Conservation (phyloP, 2,888 invertebrate genomes). For the Loripinus fragilis region DNA sequence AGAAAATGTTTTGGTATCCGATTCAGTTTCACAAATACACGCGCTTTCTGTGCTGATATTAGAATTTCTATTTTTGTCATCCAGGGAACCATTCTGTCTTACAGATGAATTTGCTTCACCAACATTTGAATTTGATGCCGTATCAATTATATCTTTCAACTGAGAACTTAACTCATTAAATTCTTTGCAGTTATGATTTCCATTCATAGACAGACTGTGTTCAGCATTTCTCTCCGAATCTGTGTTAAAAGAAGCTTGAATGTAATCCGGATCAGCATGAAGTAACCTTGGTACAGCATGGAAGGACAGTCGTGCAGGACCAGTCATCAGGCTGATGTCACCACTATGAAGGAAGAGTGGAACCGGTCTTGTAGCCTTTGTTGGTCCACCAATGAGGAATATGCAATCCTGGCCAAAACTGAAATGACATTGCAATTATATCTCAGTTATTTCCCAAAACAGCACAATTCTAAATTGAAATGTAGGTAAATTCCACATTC, state of each 20-base stretch:
- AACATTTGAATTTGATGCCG: background rate
- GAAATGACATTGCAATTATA: too few species aligned
- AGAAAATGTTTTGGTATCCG: background rate
- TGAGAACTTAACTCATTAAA: background rate
- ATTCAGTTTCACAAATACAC: background rate
- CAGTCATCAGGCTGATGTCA: conserved; percentile 96
- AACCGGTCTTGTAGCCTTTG: conserved; percentile 84
- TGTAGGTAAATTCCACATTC: too few species aligned
- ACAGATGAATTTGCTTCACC: background rate
- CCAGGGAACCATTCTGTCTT: background rate
- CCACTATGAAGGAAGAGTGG: conserved; percentile 92
- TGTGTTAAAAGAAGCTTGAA: conserved; percentile 62
- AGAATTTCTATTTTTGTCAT: background rate
- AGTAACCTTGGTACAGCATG: conserved; percentile 96
- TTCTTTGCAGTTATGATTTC: background rate
- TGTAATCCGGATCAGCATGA: conserved; percentile 41
- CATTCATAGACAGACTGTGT: background rate
- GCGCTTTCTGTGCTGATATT: background rate
- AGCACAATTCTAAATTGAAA: too few species aligned
- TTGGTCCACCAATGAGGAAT: conserved; percentile 94
- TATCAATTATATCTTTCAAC: background rate
- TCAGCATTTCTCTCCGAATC: background rate
- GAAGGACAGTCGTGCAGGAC: conserved; percentile 92
- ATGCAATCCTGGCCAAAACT: conserved; percentile 98
- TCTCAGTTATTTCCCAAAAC: too few species aligned